Evolutionary conservation across 2,888 invertebrate genomes (phyloP).

Genomic region (Catocala sponsa): DNA sequence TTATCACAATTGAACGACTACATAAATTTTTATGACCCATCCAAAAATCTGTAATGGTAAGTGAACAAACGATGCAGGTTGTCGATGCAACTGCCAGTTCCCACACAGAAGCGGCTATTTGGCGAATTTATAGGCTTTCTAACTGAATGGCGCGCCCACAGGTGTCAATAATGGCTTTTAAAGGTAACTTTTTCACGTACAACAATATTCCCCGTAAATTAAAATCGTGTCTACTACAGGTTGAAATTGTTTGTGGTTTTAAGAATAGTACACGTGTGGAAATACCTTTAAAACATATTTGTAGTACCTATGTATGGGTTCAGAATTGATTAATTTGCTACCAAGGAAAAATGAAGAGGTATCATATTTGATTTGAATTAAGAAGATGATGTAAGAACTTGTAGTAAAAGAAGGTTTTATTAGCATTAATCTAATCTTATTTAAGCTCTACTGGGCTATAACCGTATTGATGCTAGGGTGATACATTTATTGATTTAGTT

Average conservation of each 20-base stretch:
- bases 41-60: slow-evolving; percentile 27
- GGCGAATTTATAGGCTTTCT: slow-evolving; percentile 71
- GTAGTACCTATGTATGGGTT: too few species aligned
- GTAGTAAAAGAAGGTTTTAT: too few species aligned
- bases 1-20: neutral
- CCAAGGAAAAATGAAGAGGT: too few species aligned
- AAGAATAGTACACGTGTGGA: neutral
- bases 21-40: slow-evolving; percentile 3
- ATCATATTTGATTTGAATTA: too few species aligned
- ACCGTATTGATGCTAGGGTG: too few species aligned
- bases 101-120: slow-evolving; percentile 68
- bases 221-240: slow-evolving; percentile 25
- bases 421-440: too few species aligned
- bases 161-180: slow-evolving; percentile 73
- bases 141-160: slow-evolving; percentile 66
- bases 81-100: slow-evolving; percentile 66
- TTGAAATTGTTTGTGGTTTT: neutral
- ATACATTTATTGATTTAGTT: too few species aligned
- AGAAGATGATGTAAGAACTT: too few species aligned
- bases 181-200: slow-evolving; percentile 50
- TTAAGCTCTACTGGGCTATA: too few species aligned
- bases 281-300: too few species aligned
- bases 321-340: too few species aligned
- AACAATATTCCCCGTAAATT: slow-evolving; percentile 46
- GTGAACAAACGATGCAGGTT: slow-evolving; percentile 25